Percentiles rank a stretch among this genome's conserved stretches.
Evolutionary conservation across 2,888 invertebrate genomes (phyloP).

Genomic region (Ditula angustiorana): DNA sequence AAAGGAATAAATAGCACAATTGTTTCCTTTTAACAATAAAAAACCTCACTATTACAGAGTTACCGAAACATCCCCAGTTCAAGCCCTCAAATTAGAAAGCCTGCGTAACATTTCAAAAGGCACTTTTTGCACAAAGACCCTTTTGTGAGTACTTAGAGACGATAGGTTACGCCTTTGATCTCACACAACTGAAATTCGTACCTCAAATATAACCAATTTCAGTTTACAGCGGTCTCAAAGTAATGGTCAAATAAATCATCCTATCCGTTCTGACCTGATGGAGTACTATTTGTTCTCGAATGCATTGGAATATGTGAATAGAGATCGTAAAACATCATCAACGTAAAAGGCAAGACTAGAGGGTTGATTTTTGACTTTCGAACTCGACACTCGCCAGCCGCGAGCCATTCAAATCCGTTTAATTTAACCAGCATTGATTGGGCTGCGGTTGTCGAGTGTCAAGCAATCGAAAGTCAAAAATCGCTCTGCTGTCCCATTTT

Average conservation of each 20-base stretch:
- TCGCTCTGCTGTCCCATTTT: too few relatives aligned
- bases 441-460: too few relatives aligned
- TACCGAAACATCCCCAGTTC: neutral
- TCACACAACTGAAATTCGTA: slow-evolving; percentile 23
- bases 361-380: too few relatives aligned
- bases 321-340: too few relatives aligned
- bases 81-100: slow-evolving; percentile 14
- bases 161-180: slow-evolving; percentile 16
- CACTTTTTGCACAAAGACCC: slow-evolving; percentile 20
- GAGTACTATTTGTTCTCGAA: slow-evolving; percentile 14
- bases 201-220: slow-evolving; percentile 34
- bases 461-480: too few relatives aligned
- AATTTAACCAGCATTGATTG: too few relatives aligned
- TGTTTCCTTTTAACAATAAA: neutral
- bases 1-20: neutral
- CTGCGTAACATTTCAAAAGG: slow-evolving; percentile 14
- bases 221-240: slow-evolving; percentile 22
- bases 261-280: slow-evolving; percentile 4
- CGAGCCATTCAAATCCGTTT: too few relatives aligned
- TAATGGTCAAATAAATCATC: slow-evolving; percentile 39
- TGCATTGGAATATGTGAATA: neutral
- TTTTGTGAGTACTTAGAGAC: slow-evolving; percentile 16
- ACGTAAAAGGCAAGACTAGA: too few relatives aligned
- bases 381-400: too few relatives aligned
- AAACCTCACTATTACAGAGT: neutral